Conservation (phyloP, 2,888 invertebrate species). For the Gari tellinella region DNA sequence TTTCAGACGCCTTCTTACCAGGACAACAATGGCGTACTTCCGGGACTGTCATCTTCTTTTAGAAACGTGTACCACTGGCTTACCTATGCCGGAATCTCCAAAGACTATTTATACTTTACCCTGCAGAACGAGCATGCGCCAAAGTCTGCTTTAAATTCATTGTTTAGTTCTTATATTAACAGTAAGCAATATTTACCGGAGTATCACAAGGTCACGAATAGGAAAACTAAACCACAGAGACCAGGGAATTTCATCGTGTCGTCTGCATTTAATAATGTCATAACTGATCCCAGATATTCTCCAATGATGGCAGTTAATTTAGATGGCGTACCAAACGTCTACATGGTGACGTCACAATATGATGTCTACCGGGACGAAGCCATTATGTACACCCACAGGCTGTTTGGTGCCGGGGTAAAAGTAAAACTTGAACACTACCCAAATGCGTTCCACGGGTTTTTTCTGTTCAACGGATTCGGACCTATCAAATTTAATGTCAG, state of each 20-base stretch:
- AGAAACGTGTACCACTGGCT: slow-evolving; percentile 71
- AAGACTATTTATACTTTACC: slow-evolving; percentile 54
- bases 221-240: slow-evolving; percentile 44
- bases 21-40: slow-evolving; percentile 64
- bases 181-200: slow-evolving; percentile 61
- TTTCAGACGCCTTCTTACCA: slow-evolving; percentile 81
- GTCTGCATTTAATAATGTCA: slow-evolving; percentile 52
- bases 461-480: slow-evolving; percentile 71
- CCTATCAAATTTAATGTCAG: slow-evolving; percentile 67
- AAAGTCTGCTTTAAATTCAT: slow-evolving; percentile 39
- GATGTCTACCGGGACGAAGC: slow-evolving; percentile 84
- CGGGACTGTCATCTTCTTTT: slow-evolving; percentile 72
- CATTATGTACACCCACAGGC: slow-evolving; percentile 81
- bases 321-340: slow-evolving; percentile 78
- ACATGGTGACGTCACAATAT: slow-evolving; percentile 83
- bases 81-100: slow-evolving; percentile 64
- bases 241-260: slow-evolving; percentile 53
- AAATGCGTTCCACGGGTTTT: slow-evolving; percentile 78
- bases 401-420: slow-evolving; percentile 74
- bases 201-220: slow-evolving; percentile 63
- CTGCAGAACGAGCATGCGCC: slow-evolving; percentile 68
- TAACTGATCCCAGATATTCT: slow-evolving; percentile 74
- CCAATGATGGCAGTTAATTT: slow-evolving; percentile 81
- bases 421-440: slow-evolving; percentile 76
- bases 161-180: slow-evolving; percentile 57